Conservation (phyloP, 2,113 vertebrate species). For the Oryzias woworae region DNA sequence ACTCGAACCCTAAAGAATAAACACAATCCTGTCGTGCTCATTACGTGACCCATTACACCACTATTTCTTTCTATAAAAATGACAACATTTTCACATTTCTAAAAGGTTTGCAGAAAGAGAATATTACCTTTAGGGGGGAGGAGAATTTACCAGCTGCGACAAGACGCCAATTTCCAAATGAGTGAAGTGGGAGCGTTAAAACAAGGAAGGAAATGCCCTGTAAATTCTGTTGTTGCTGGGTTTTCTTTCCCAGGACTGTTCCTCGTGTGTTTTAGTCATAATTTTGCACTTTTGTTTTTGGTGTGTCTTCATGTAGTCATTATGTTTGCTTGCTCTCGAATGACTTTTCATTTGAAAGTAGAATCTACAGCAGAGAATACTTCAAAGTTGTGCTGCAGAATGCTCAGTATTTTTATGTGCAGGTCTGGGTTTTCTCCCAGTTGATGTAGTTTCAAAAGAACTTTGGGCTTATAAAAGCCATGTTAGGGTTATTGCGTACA, state of each 20-base stretch:
- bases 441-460: conserved; percentile 55
- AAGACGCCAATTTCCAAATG: conserved; percentile 47
- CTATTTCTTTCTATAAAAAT: conserved; percentile 41
- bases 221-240: conserved; percentile 15
- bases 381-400: conserved; percentile 64
- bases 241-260: no score
- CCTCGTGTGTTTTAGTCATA: neutral
- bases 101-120: conserved; percentile 18
- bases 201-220: conserved; percentile 40
- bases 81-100: conserved; percentile 51
- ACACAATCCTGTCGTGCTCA: conserved; percentile 13
- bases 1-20: conserved; percentile 59
- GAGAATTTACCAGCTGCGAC: conserved; percentile 49
- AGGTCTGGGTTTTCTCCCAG: conserved; percentile 61
- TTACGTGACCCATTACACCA: conserved; percentile 4
- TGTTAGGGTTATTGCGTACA: conserved; percentile 67
- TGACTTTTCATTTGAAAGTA: conserved; percentile 39
- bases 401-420: conserved; percentile 69
- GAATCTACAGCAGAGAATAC: conserved; percentile 52
- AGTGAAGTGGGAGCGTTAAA: conserved; percentile 34
- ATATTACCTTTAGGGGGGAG: conserved; percentile 33
- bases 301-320: neutral
- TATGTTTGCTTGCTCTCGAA: neutral
- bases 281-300: neutral
- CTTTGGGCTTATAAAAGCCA: conserved; percentile 70